Percentiles rank a stretch among this genome's conserved stretches.
Evolutionary conservation across 2,797 vertebrate genomes (phyloP).

Genomic region (Megaceryle alcyon): DNA sequence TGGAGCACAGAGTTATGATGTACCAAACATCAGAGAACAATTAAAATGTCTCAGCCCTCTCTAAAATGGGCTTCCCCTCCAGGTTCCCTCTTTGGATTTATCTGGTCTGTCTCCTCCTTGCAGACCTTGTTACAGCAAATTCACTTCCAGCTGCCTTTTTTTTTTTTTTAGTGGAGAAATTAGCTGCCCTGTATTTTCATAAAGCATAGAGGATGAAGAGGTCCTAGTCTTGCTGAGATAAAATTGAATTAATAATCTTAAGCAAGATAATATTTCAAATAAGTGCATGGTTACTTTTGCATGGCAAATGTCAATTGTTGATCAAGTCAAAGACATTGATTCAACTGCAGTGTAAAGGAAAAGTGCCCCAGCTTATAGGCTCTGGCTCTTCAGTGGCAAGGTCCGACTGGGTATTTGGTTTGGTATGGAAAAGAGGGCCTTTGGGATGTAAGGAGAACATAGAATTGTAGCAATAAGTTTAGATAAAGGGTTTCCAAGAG

Average conservation of each 20-base stretch:
- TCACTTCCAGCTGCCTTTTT: background rate
- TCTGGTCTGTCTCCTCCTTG: background rate
- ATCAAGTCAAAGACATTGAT: background rate
- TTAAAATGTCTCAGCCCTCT: background rate
- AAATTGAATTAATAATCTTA: background rate
- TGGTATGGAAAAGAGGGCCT: background rate
- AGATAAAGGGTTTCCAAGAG: background rate
- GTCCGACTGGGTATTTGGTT: background rate
- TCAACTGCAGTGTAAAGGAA: background rate
- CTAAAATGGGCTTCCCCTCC: background rate
- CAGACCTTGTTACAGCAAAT: background rate
- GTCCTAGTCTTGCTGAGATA: background rate
- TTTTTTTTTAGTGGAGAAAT: background rate
- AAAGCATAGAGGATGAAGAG: background rate
- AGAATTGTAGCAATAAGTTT: background rate
- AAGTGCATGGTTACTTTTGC: background rate
- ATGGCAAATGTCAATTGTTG: background rate
- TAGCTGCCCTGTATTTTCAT: background rate
- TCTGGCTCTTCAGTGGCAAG: background rate
- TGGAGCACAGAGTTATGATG: accelerated
- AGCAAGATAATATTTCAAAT: background rate
- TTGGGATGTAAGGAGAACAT: background rate
- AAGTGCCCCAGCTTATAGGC: background rate
- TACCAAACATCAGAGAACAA: background rate
- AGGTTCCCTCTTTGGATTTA: background rate